Base-by-base conservation (phyloP, 1,140 invertebrate genomes). In the Littorina saxatilis region DNA sequence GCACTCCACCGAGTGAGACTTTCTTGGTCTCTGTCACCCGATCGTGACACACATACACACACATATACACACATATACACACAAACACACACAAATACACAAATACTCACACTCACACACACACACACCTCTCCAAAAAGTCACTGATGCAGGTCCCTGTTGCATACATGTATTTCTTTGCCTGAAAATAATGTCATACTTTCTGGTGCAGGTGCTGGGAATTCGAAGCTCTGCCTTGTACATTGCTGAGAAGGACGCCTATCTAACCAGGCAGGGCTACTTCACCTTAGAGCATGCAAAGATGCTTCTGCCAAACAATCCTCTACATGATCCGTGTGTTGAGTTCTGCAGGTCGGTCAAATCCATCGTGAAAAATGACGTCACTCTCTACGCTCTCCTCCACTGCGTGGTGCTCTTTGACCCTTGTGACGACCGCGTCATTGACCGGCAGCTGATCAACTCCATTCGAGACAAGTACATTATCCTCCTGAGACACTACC, bases 391-490 rank as follows among this genome's bases (percentile, higher is more conserved):
- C 91, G 94, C 97, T 9, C 96, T 98, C 81, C 93, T 98, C 87
- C 96, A 96, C 88, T 96, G 97, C 72, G 97, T 99, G 83, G 94
- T 96, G 63, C 92, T 99, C 11, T 98, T 98, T 90, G 95, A 96
- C 66, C 96, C 97, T 0, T 95, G 96, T 73, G 93, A 97, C 74
- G 93, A 95, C 1, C 94, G 95, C 86, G 94, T 98, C 9, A 94
- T 96, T 66, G 96, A 97, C 90, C 94, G 94, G 39, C 96, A 97
- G 89, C 95, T 96, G 35, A 83, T 91, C 9, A 87, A 89, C 15
- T 85, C 89, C 76, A 84, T 89, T 91, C 97, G 98, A 93, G 96
- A 97, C 92, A 96, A 96, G 15, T 98, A 98, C 92, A 96, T 97
- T 91, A 96, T 96, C 91, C 94, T 98, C 61, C 93, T 98, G 15